A percentile compares a stretch with the other conserved stretches of the same genome.
Evolutionary conservation across 2,797 vertebrate genomes (phyloP).

Genomic region (Staurois parvus): DNA sequence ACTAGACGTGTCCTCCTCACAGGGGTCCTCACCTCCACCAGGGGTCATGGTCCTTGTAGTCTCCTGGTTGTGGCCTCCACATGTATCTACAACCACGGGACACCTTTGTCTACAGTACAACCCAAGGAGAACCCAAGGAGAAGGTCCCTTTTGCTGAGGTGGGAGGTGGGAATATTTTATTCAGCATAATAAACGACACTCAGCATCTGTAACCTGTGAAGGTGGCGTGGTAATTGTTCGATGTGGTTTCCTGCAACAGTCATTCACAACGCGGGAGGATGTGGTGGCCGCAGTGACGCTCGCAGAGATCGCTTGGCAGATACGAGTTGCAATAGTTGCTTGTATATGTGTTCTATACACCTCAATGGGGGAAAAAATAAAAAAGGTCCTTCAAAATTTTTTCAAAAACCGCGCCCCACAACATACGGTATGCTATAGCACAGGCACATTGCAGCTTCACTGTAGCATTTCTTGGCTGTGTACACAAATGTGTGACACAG

Average conservation of each 20-base stretch:
- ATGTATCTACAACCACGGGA: not conserved
- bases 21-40: too few species aligned
- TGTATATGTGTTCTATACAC: too few species aligned
- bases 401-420: too few species aligned
- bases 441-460: too few species aligned
- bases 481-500: too few species aligned
- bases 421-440: too few species aligned
- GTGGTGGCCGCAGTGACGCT: constrained; percentile 30
- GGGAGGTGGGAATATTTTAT: not conserved
- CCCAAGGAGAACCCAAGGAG: too few species aligned
- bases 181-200: not conserved
- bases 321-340: too few species aligned
- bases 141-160: not conserved
- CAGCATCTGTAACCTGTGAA: not conserved
- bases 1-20: too few species aligned
- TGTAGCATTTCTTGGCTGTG: too few species aligned
- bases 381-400: too few species aligned
- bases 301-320: not conserved
- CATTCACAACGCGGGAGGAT: constrained; percentile 23
- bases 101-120: not conserved
- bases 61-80: not conserved
- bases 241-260: constrained; percentile 45
- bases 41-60: not conserved
- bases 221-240: not conserved
- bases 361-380: too few species aligned